phyloP scores from a whole-genome alignment of 2,797 vertebrate species.

The Smutsia temminckii region DNA sequence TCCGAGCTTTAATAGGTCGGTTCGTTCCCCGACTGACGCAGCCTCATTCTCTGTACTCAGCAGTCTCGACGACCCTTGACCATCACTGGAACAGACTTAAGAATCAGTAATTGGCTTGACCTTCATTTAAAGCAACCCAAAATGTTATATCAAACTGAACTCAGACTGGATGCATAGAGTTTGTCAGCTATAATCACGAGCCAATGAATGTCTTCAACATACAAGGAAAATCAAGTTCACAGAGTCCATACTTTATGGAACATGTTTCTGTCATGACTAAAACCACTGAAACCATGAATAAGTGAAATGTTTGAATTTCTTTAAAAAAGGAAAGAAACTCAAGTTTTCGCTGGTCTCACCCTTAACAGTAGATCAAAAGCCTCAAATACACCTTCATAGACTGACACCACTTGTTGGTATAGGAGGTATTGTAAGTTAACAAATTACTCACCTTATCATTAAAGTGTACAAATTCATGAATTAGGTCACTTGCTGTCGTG shows the following conservation, averaged over 20 bases:
- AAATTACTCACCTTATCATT: not conserved
- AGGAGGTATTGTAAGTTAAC: not conserved
- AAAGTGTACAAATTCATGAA: not conserved
- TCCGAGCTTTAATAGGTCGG: not conserved
- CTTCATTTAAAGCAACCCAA: conserved; percentile 39
- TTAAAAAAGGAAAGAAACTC: not conserved
- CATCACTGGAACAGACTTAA: not conserved
- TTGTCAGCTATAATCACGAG: not conserved
- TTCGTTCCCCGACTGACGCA: not conserved
- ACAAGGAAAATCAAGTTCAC: conserved; percentile 13
- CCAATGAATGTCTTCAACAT: not conserved
- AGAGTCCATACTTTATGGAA: not conserved
- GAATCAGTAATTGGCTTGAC: not conserved
- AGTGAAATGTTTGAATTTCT: conserved; percentile 7
- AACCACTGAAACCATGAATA: conserved; percentile 9
- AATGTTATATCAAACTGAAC: not conserved
- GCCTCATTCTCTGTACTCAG: not conserved
- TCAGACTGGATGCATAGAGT: not conserved
- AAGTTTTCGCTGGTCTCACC: not conserved
- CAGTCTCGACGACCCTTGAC: not conserved
- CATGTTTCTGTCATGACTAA: not conserved
- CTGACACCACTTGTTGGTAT: not conserved
- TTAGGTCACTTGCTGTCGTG: not conserved
- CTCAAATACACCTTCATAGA: not conserved
- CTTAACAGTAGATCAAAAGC: not conserved